Percentiles rank a stretch among this genome's conserved stretches.
Evolutionary conservation across 2,888 invertebrate genomes (phyloP).

Genomic region (Orthonychiurus folsomi): DNA sequence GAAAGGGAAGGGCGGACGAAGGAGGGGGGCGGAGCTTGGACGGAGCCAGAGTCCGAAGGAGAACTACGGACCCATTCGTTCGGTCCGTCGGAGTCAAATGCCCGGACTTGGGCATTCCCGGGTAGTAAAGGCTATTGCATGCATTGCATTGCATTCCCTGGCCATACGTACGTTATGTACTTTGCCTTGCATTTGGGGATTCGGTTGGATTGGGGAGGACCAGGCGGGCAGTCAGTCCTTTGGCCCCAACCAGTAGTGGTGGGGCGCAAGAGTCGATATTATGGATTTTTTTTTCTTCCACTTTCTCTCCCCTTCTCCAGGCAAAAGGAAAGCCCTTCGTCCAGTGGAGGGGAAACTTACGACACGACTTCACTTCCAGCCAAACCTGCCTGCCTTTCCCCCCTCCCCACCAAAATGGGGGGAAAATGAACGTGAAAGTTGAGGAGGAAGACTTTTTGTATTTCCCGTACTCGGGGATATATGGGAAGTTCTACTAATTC

Average conservation of each 20-base stretch:
- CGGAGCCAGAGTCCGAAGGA: no score
- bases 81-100: not conserved
- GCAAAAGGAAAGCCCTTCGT: not conserved
- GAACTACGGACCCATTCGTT: no score
- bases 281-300: not conserved
- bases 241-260: no score
- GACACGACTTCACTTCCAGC: no score
- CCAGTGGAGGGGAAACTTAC: no score
- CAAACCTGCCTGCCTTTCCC: no score
- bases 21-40: not conserved
- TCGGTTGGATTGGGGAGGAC: not conserved
- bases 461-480: no score
- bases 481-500: no score
- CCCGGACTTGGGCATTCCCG: not conserved
- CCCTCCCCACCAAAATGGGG: no score
- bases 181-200: not conserved
- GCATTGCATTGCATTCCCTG: not conserved
- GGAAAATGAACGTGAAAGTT: not conserved
- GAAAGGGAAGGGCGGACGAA: not conserved
- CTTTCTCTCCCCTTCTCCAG: not conserved
- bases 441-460: no score
- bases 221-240: not conserved
- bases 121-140: no score
- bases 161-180: not conserved
- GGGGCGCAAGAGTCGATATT: constrained; percentile 1